Percentiles rank a stretch among this genome's conserved stretches.
phyloP scores from a whole-genome alignment of 2,888 invertebrate genomes.

The Acanthosepion esculentum region DNA sequence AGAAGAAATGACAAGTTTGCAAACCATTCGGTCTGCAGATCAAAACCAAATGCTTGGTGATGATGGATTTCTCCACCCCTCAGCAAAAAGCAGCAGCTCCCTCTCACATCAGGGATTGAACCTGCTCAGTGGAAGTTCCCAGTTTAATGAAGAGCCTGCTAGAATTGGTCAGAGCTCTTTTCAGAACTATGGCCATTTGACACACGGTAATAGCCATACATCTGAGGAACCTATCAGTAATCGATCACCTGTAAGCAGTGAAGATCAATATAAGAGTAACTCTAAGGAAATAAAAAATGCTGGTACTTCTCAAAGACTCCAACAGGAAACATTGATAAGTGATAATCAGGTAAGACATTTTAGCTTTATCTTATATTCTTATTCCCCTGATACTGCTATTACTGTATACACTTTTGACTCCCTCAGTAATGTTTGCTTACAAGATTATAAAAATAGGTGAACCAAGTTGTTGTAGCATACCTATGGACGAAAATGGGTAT shows the following conservation, averaged over 20 bases:
- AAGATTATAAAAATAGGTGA: no score
- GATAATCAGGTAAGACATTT: background rate
- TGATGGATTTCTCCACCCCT: background rate
- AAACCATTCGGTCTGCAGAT: background rate
- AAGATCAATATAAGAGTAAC: background rate
- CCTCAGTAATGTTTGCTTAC: no score
- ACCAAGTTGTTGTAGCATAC: no score
- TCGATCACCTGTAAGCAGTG: background rate
- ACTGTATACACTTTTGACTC: no score
- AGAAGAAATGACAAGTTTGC: background rate
- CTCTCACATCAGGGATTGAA: background rate
- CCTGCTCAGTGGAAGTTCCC: background rate
- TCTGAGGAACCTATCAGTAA: background rate
- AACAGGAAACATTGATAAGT: background rate
- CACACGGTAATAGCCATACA: background rate
- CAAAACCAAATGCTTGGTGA: background rate
- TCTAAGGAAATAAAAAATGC: background rate
- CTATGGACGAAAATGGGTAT: no score
- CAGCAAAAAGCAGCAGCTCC: background rate
- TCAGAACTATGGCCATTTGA: background rate
- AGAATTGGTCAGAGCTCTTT: background rate
- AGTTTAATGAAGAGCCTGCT: background rate
- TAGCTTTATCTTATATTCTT: no score
- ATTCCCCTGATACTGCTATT: no score
- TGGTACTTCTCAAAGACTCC: background rate